Evolutionary conservation across 2,888 invertebrate genomes (phyloP).

Genomic region (Apodemia duryi): DNA sequence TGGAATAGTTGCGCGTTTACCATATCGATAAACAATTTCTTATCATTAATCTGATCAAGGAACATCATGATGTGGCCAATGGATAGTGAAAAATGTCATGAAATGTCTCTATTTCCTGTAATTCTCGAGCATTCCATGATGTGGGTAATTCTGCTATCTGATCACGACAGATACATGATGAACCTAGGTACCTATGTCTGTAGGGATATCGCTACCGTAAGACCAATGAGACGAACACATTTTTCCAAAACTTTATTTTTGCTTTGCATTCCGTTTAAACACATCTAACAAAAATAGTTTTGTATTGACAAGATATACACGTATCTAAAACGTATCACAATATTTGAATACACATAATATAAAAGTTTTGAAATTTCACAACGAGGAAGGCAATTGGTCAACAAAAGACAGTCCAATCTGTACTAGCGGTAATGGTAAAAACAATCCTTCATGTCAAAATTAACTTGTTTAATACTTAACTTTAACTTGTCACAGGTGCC

Average conservation of each 20-base stretch:
- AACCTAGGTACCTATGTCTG: no score
- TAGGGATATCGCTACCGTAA: neutral
- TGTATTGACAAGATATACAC: neutral
- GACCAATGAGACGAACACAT: neutral
- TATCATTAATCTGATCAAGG: no score
- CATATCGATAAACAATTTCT: no score
- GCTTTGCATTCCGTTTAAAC: slow-evolving; percentile 6
- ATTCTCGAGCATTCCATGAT: no score
- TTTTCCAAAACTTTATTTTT: slow-evolving; percentile 10
- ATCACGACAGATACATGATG: no score
- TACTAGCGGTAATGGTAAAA: neutral
- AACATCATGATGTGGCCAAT: no score
- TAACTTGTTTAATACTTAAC: neutral
- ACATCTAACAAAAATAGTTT: slow-evolving; percentile 12
- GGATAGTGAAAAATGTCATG: no score
- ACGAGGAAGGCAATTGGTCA: neutral
- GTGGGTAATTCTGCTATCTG: no score
- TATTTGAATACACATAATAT: slow-evolving; percentile 3
- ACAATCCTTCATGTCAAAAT: neutral
- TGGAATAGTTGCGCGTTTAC: no score
- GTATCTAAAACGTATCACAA: slow-evolving; percentile 12
- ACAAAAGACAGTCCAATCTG: neutral
- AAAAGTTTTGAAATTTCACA: slow-evolving; percentile 4
- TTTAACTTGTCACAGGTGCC: neutral
- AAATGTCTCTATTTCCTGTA: no score